phyloP scores from a whole-genome alignment of 1,140 invertebrate genomes.

The Cheumatopsyche charites region DNA sequence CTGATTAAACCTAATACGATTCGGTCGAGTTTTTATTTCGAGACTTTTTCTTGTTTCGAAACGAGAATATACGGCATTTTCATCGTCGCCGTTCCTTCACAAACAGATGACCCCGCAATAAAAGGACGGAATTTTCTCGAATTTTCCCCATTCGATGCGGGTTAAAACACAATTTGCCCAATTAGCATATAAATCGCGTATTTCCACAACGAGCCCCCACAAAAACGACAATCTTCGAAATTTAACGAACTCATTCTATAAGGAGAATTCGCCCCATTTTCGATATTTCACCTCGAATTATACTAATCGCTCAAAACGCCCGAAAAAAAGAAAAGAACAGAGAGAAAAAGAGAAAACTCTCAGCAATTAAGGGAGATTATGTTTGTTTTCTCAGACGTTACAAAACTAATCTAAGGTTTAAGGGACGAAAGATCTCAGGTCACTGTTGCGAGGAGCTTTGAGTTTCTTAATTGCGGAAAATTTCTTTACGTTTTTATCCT shows the following conservation, averaged over 20 bases:
- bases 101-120: conserved; percentile 12
- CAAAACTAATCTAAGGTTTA: conserved; percentile 8
- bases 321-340: too few species aligned
- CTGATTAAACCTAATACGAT: neutral
- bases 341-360: too few species aligned
- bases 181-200: conserved; percentile 25
- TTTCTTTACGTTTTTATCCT: neutral
- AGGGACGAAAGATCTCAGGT: neutral
- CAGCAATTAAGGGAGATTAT: neutral
- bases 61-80: too few species aligned
- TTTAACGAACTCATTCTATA: too few species aligned
- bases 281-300: too few species aligned
- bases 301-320: too few species aligned
- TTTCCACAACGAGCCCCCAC: neutral
- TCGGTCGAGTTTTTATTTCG: too few species aligned
- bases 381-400: neutral
- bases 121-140: neutral
- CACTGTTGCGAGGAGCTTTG: conserved; percentile 3
- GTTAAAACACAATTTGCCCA: conserved; percentile 16
- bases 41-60: too few species aligned
- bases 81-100: neutral
- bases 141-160: neutral
- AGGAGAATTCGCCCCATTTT: neutral
- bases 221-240: too few species aligned
- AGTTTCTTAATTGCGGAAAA: conserved; percentile 19